Conservation (phyloP, 2,113 vertebrate species). For the Coptodon rendalli region DNA sequence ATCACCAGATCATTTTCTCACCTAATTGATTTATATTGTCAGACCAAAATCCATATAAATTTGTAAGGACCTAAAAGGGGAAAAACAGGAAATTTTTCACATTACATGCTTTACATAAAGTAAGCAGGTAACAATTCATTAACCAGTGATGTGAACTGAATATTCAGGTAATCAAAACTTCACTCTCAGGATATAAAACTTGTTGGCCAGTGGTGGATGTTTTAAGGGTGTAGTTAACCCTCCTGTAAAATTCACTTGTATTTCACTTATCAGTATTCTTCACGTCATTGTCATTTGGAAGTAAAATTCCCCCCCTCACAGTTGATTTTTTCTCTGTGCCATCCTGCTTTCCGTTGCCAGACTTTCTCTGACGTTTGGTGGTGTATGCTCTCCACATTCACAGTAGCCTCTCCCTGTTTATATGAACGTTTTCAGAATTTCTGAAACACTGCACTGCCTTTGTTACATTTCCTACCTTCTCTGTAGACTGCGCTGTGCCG, state of each 20-base stretch:
- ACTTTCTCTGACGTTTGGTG: neutral
- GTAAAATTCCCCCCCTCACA: neutral
- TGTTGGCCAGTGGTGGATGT: neutral
- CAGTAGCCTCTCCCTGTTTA: neutral
- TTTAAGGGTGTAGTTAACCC: neutral
- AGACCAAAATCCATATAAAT: neutral
- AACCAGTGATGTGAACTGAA: neutral
- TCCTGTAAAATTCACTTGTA: neutral
- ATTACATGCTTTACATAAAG: neutral
- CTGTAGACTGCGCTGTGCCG: slow-evolving; percentile 81
- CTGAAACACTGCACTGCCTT: neutral
- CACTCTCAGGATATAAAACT: neutral
- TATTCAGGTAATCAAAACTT: neutral
- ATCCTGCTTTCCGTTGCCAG: neutral
- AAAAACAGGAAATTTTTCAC: neutral
- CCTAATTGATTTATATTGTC: neutral
- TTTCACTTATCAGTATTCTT: neutral
- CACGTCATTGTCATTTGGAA: fast-evolving
- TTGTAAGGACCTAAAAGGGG: neutral
- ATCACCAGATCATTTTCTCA: neutral
- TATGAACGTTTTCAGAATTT: neutral
- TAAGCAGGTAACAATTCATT: neutral
- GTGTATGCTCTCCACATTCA: neutral
- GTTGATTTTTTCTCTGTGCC: neutral
- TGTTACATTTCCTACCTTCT: slow-evolving; percentile 72